A percentile compares a stretch with the other conserved stretches of the same genome.
phyloP scores from a whole-genome alignment of 2,797 vertebrate species.

The Bovichtus diacanthus region DNA sequence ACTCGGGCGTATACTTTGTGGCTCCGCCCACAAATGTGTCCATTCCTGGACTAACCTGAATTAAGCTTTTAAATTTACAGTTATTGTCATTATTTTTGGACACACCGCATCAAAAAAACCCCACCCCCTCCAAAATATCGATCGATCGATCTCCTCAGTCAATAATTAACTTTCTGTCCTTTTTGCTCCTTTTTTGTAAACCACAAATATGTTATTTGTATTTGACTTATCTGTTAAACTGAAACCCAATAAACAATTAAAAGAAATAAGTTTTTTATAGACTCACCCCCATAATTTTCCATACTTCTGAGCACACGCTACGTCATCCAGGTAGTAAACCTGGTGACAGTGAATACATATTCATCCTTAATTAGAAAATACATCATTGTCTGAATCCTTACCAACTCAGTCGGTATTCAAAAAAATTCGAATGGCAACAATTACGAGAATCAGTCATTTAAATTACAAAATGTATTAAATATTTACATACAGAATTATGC shows the following conservation, averaged over 20 bases:
- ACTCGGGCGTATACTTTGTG: not conserved
- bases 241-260: too few relatives aligned
- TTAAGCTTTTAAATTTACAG: too few relatives aligned
- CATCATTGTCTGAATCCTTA: not conserved
- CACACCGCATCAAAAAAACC: too few relatives aligned
- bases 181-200: too few relatives aligned
- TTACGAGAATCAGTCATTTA: not conserved
- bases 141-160: too few relatives aligned
- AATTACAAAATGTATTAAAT: not conserved
- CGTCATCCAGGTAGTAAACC: constrained; percentile 67
- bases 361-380: not conserved
- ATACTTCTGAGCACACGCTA: constrained; percentile 34
- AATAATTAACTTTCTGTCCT: too few relatives aligned
- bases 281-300: constrained; percentile 78
- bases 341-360: constrained; percentile 24
- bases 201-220: too few relatives aligned
- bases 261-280: not conserved
- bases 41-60: too few relatives aligned
- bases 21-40: too few relatives aligned
- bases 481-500: constrained; percentile 51
- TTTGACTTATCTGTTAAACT: too few relatives aligned
- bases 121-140: too few relatives aligned
- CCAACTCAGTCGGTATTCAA: not conserved
- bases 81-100: too few relatives aligned
- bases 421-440: not conserved